These are phyloP conservation scores for Rhinichthys osculus DNA, from an alignment of 2,797 vertebrate species.

Conservation along the genomic window DNA sequence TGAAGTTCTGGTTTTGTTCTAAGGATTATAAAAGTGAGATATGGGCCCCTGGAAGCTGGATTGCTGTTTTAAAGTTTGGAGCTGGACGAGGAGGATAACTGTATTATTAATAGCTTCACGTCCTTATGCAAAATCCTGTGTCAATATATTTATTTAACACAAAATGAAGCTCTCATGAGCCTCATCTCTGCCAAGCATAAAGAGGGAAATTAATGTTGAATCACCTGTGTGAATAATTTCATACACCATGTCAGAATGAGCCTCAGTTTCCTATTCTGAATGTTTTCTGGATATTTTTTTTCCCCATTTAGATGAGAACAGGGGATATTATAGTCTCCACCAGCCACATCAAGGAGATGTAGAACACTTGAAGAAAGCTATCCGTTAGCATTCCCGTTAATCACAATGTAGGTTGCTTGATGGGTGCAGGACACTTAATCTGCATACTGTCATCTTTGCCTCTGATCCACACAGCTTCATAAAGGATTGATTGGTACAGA, in stretches of 20 bases:
- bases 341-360: neutral
- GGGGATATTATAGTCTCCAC: neutral
- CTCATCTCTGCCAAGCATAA: constrained; percentile 60
- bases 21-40: constrained; percentile 42
- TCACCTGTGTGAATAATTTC: constrained; percentile 56
- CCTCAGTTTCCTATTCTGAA: constrained; percentile 66
- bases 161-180: constrained; percentile 55
- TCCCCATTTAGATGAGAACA: neutral
- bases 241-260: constrained; percentile 65
- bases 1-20: constrained; percentile 36
- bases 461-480: neutral
- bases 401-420: constrained; percentile 4
- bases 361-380: neutral
- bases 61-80: constrained; percentile 33
- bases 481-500: neutral
- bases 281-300: constrained; percentile 56
- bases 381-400: neutral
- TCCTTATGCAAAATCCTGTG: constrained; percentile 23
- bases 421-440: neutral
- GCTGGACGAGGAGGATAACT: constrained; percentile 22
- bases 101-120: constrained; percentile 51
- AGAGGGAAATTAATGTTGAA: constrained; percentile 57
- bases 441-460: neutral
- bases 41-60: constrained; percentile 26
- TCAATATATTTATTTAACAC: constrained; percentile 54